Evolutionary conservation across 1,140 invertebrate genomes (phyloP), one percentile per base, ranked within the genome.

Genomic region (Odontomachus brunneus): DNA sequence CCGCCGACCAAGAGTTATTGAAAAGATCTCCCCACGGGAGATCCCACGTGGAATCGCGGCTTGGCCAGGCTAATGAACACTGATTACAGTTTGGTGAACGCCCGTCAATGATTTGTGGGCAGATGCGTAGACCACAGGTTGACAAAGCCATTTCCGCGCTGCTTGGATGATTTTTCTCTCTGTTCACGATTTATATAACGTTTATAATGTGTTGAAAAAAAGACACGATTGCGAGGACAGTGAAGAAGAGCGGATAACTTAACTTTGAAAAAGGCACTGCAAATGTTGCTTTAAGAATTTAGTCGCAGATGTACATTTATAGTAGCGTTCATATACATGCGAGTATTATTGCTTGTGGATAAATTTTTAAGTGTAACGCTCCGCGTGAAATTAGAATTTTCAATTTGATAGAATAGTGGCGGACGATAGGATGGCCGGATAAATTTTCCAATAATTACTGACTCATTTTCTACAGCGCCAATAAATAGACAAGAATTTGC

Each of bases 1-100:
- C 92, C 87, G 87, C 72, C 92, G 90, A 92, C 91, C 91, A 92
- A 93, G 91, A 93, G 91, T 93, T 93, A 94, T 94, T 93, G 93
- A 93, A 94, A 94, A 93, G 91, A 92, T 93, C 87, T 86, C 90
- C 93, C 93, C 86, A 90, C 67, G 91, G 92, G 87, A 86, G 87
- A 89, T 86, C 76, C 55, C 83, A 88, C 88, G 85, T 84, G 82
- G 89, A 91, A 91, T 90, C 88, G 90, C 88, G 89, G 55, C 89
- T 88, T 89, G 89, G 81, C 89, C 87, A 87, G 87, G 71, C 89
- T 93, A 94, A 94, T 94, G 91, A 94, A 93, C 93, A 94, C 92
- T 93, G 92, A 93, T 94, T 93, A 92, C 91, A 89, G 89, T 92
- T 92, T 89, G 88, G 82, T 87, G 83, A 88, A 89, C 85, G 84